These are phyloP conservation scores for Listronotus bonariensis DNA, from an alignment of 1,140 invertebrate genomes.

Conservation along the genomic window DNA sequence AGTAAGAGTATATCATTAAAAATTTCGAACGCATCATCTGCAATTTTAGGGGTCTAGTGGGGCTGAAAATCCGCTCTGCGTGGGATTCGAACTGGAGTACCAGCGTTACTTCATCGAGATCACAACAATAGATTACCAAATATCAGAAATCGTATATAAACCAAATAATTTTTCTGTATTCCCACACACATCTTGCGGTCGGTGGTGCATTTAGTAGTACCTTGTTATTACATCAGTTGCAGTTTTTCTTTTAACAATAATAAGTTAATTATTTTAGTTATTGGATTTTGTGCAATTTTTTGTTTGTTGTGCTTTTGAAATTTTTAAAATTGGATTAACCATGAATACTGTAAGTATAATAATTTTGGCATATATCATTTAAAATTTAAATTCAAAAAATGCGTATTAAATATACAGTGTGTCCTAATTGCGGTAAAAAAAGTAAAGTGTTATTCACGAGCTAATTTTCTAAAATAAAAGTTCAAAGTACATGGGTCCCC, in stretches of 20 bases:
- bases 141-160: conserved; percentile 49
- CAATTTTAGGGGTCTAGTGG: conserved; percentile 11
- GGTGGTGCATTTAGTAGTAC: neutral
- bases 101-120: conserved; percentile 48
- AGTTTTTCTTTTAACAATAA: conserved; percentile 8
- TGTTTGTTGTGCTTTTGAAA: no score
- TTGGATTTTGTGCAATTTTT: neutral
- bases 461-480: no score
- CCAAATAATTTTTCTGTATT: conserved; percentile 45
- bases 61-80: conserved; percentile 18
- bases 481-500: no score
- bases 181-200: conserved; percentile 11
- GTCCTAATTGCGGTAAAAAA: no score
- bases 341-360: conserved; percentile 6
- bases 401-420: no score
- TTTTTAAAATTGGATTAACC: neutral
- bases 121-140: conserved; percentile 52
- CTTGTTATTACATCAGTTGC: conserved; percentile 27
- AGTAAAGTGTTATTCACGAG: no score
- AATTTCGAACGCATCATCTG: conserved; percentile 13
- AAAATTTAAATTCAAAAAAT: no score
- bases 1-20: conserved; percentile 16
- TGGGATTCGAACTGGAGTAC: conserved; percentile 48
- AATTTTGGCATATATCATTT: no score
- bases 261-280: conserved; percentile 13